Base-by-base conservation (phyloP, 2,113 vertebrate genomes). In the Pygoscelis adeliae region DNA sequence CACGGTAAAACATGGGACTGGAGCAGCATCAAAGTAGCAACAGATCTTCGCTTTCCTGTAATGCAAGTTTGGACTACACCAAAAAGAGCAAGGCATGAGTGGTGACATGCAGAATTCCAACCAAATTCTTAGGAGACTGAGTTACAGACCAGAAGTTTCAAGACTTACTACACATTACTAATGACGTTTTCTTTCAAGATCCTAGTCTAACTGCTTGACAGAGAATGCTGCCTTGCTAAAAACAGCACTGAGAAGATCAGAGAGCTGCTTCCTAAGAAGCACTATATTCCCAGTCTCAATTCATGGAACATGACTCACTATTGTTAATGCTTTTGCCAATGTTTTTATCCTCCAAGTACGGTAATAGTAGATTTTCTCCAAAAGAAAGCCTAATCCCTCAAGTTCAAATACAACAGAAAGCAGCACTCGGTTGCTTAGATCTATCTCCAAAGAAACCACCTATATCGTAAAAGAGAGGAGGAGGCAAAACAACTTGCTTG, bases 401-500 rank as follows among this genome's bases (percentile, higher is more conserved):
- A 80, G 67, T 95, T 90, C 82, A 97, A 93, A 94, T 86, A 94
- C 29, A 93, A 86, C 76, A 94, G 82, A 90, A 93, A 78, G 74
- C 38, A 93, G 46, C 95, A 92, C 46, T 95, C 0, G 0, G 38
- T 52, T 94, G 79, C 90, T 97, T 97, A 96, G 95, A 95, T 95
- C 92, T 79, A 92, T 47, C 85, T 96, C 93, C 95, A 96, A 96
- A 94, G 93, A 96, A 94, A 97, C 95, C 90, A 97, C 50, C 85
- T 92, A 17, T 52, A 74, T 63, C 5, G 8, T 74, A 89, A 53
- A 92, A 88, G 40, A 90, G 32, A 58, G 38, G 49, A 93, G 44
- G 59, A 49, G 62, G 49, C 46, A 85, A 93, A 94, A 79, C 61
- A 91, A 93, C 70, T 89, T 84, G 59, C 22, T 47, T 93, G 70